Conservation (phyloP, 92 coral and sea anemone genomes). For the Epizoanthus stellaris region DNA sequence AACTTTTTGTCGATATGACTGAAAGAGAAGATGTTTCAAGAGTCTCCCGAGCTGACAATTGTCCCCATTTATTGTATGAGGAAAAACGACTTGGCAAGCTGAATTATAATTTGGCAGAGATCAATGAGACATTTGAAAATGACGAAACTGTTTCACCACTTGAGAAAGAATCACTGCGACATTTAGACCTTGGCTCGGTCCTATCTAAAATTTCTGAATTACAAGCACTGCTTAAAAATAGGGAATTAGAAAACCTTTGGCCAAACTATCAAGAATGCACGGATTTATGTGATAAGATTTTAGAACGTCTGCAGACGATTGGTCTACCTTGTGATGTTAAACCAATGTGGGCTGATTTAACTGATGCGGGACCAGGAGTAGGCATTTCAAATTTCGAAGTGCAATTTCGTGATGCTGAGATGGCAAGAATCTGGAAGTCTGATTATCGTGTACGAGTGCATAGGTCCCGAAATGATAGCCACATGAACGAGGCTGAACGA, state of each 20-base stretch:
- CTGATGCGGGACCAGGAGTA: slow-evolving; percentile 41
- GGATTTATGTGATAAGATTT: background rate
- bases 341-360: slow-evolving; percentile 33
- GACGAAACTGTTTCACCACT: background rate
- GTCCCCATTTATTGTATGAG: slow-evolving; percentile 26
- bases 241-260: slow-evolving; percentile 14
- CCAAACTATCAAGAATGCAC: slow-evolving; percentile 32
- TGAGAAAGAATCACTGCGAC: slow-evolving; percentile 10
- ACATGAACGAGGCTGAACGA: slow-evolving; percentile 35
- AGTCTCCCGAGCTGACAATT: slow-evolving; percentile 3
- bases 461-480: slow-evolving; percentile 12
- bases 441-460: slow-evolving; percentile 29
- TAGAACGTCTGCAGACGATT: background rate
- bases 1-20: slow-evolving; percentile 37
- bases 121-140: background rate
- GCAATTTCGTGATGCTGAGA: slow-evolving; percentile 21
- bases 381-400: slow-evolving; percentile 34
- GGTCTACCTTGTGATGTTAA: slow-evolving; percentile 34
- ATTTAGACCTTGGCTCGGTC: background rate
- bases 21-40: slow-evolving; percentile 25
- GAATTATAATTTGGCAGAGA: background rate
- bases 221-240: slow-evolving; percentile 11
- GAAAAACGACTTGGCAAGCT: background rate
- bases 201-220: slow-evolving; percentile 28
- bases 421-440: slow-evolving; percentile 34